Evolutionary conservation across 2,113 vertebrate species (phyloP), one percentile per base, ranked within the genome.

Genomic region (Procavia capensis): DNA sequence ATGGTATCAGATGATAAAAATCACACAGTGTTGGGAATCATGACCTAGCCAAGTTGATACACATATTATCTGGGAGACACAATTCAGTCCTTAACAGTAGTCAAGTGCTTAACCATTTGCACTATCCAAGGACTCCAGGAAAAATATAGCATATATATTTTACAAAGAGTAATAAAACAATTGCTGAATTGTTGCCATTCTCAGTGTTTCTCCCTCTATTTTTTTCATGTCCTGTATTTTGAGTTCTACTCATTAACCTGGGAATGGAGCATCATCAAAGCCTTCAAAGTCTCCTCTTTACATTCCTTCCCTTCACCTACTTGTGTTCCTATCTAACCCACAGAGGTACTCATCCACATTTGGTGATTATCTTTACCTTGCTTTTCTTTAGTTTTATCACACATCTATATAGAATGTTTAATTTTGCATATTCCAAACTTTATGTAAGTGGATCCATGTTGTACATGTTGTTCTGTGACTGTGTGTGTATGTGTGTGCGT

Each of bases 191-290:
- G 22, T 88, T 91, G 76, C 34, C 36, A 29, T 88, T 91, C 43
- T 92, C 20, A 61, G 61, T 83, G 57, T 20, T 83, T 88, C 29
- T 88, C 39, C 50, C 25, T 68, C 41, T n/a, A 66, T 6, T 68
- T 68, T 31, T 45, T 82, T 84, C 41, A 78, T 66, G 20, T 75
- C 25, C 39, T 95, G 43, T 79, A 41, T 84, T 95, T 95, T 79
- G 39, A 84, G 72, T 95, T 92, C 70, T n/a, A 41, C 47, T 78
- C 29, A 61, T 36, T 68, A 75, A 61, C 54, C 39, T 72, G 66
- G 24, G 76, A 31, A 45, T 36, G 25, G 75, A 47, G 20, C 45
- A 59, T 45, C 43, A 34, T 11, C 31, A 82, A 9, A 47, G 59
- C 76, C 39, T 34, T 88, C 25, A 31, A 82, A 75, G 27, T 9